Percentiles rank a stretch among this genome's conserved stretches.
Conservation (phyloP, 2,113 vertebrate species). For the Australoheros scitulus region DNA sequence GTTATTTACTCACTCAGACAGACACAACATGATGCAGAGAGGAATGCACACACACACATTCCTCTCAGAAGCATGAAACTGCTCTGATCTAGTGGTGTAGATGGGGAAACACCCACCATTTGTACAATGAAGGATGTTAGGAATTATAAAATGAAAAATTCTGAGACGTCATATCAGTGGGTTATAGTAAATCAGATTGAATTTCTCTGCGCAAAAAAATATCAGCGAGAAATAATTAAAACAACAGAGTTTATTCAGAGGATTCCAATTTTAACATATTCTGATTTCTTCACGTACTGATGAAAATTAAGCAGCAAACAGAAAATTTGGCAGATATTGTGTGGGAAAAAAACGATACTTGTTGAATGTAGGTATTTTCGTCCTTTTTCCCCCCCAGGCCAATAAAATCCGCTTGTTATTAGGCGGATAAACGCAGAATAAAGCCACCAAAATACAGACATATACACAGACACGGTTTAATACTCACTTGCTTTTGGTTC, state of each 20-base stretch:
- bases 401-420: neutral
- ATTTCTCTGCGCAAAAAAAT: neutral
- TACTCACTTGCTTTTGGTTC: constrained; percentile 80
- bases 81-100: constrained; percentile 59
- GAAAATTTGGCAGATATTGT: constrained; percentile 10
- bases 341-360: constrained; percentile 70
- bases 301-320: constrained; percentile 19
- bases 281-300: constrained; percentile 13
- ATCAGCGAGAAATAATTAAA: neutral
- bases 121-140: constrained; percentile 39
- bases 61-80: constrained; percentile 55
- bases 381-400: neutral
- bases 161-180: neutral
- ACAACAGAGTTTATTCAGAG: neutral
- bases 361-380: constrained; percentile 74
- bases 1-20: constrained; percentile 52
- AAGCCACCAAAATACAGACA: constrained; percentile 58
- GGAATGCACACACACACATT: constrained; percentile 21
- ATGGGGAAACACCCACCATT: constrained; percentile 73
- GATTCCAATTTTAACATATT: constrained; percentile 3
- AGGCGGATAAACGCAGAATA: constrained; percentile 42
- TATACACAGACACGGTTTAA: constrained; percentile 66
- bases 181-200: neutral
- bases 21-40: constrained; percentile 49
- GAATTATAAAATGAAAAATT: constrained; percentile 1